Evolutionary conservation across 2,888 invertebrate species (phyloP).

Genomic region (Chironomus tentans): DNA sequence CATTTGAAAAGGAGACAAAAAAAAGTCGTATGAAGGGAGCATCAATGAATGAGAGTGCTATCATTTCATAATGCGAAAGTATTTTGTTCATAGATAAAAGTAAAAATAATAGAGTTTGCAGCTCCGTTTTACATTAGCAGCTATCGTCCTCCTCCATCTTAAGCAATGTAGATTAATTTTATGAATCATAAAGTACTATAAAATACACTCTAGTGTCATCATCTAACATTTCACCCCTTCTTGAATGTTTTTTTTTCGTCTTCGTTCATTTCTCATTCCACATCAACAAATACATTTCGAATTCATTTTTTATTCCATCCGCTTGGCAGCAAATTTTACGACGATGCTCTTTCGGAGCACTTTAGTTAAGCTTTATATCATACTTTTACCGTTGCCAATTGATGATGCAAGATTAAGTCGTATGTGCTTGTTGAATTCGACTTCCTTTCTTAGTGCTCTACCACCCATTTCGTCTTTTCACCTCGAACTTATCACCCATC

Average conservation of each 20-base stretch:
- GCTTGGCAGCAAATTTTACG: not conserved
- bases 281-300: not conserved
- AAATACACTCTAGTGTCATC: not conserved
- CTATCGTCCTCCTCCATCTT: too few relatives aligned
- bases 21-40: too few relatives aligned
- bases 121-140: too few relatives aligned
- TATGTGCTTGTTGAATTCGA: conserved; percentile 14
- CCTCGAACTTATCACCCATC: too few relatives aligned
- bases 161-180: not conserved
- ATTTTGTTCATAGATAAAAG: too few relatives aligned
- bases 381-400: not conserved
- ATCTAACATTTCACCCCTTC: not conserved
- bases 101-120: too few relatives aligned
- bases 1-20: too few relatives aligned
- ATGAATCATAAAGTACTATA: not conserved
- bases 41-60: too few relatives aligned
- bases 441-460: not conserved
- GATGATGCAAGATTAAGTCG: not conserved
- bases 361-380: not conserved
- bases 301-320: not conserved
- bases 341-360: not conserved
- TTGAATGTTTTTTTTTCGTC: not conserved
- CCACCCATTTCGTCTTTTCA: not conserved
- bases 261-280: not conserved
- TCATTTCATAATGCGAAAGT: too few relatives aligned